Evolutionary conservation across 2,113 vertebrate species (phyloP), one percentile per base, ranked within the genome.

Genomic region (Bostrychus sinensis): DNA sequence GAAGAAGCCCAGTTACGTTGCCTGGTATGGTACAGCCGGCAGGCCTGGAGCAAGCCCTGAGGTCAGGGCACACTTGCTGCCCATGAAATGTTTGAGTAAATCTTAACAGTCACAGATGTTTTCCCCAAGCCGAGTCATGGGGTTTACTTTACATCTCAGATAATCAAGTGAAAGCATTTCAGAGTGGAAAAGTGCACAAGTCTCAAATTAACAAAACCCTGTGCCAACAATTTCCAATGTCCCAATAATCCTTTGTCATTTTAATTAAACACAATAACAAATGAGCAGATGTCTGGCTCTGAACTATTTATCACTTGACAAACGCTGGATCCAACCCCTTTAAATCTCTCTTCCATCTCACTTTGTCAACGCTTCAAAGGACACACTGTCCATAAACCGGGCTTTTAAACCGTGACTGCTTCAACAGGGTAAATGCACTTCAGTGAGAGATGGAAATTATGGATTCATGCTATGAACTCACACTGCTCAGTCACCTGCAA

Each of bases 201-300:
- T 45, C 10, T 12, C 43, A 19, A 23, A 23, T 46, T 22, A 46
- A 34, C 32, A 34, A 34, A 34, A 46, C 3, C 43, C 43, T 25
- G 7, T 12, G 9, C 25, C 25, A 51, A 28, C 45, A 51, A 26
- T 9, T 14, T 2, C 37, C 32, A 63, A 51, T 62, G 26, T n/a
- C 45, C 56, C 51, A 2, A 39, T 65, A 66, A 77, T 68, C 72
- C 61, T 88, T 83, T 75, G 70, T 80, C 13, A 78, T 82, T 82
- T 84, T 77, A 88, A 89, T 89, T 78, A 81, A 55, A 80, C 67
- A 80, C 25, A 63, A 62, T 75, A 75, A 75, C 66, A 66, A 80
- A 62, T 38, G 53, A 81, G 60, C 81, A 86, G 81, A 86, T 89
- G 82, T 81, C 71, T 41, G 53, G 75, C 50, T 82, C 81, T 78